These are phyloP conservation scores for Drosophila barbarae DNA, from an alignment of 2,888 invertebrate genomes.

Conservation along the genomic window DNA sequence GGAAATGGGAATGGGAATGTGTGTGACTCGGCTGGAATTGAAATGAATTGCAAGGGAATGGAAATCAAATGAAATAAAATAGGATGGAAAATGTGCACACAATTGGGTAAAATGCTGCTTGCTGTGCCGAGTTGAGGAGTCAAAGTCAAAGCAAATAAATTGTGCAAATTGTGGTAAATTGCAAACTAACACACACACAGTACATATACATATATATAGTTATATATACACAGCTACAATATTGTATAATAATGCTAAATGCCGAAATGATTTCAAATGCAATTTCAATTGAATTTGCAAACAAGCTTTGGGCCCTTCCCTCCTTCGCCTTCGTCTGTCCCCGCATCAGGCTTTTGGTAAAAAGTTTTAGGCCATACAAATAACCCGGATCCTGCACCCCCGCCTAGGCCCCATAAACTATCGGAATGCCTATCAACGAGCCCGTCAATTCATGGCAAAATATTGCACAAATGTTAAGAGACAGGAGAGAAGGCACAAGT, in stretches of 20 bases:
- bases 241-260: constrained; percentile 52
- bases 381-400: constrained; percentile 2
- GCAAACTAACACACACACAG: constrained; percentile 26
- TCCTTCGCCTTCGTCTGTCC: background rate
- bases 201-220: background rate
- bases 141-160: constrained; percentile 64
- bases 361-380: constrained; percentile 44
- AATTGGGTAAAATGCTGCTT: constrained; percentile 14
- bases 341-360: constrained; percentile 19
- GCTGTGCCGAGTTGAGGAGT: constrained; percentile 53
- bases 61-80: constrained; percentile 38
- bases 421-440: constrained; percentile 36
- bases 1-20: background rate
- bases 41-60: constrained; percentile 17
- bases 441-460: constrained; percentile 44
- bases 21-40: constrained; percentile 10
- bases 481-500: constrained; percentile 14
- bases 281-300: constrained; percentile 61
- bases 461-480: constrained; percentile 39
- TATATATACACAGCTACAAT: constrained; percentile 18
- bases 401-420: background rate
- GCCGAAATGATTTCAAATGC: constrained; percentile 60
- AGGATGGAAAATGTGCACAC: constrained; percentile 33
- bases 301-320: constrained; percentile 19
- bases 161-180: constrained; percentile 58